These are phyloP conservation scores for Trisateles emortualis DNA, from an alignment of 2,888 invertebrate genomes.

Conservation along the genomic window DNA sequence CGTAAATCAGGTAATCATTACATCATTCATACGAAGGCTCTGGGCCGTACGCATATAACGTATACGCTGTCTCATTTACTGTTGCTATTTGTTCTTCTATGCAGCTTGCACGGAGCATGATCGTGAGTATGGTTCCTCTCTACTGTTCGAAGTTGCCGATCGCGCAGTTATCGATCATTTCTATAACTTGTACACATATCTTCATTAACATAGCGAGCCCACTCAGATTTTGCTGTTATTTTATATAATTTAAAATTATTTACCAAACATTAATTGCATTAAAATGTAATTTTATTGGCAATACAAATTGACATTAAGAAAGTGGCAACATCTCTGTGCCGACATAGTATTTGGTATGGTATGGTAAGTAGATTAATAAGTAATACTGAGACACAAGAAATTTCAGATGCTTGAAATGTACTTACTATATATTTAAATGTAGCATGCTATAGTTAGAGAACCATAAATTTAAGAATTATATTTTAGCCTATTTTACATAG, in stretches of 20 bases:
- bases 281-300: neutral
- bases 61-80: conserved; percentile 86
- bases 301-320: neutral
- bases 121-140: conserved; percentile 90
- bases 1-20: conserved; percentile 54
- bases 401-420: conserved; percentile 59
- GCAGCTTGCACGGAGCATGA: conserved; percentile 97
- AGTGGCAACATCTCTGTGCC: conserved; percentile 82
- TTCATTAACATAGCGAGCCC: conserved; percentile 35
- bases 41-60: conserved; percentile 52
- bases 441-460: conserved; percentile 32
- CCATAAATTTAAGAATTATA: neutral
- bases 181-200: conserved; percentile 40
- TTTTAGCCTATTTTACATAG: too few relatives aligned
- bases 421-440: conserved; percentile 22
- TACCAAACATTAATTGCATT: neutral
- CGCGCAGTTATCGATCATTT: conserved; percentile 44
- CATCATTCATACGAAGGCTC: conserved; percentile 65
- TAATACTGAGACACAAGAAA: conserved; percentile 50
- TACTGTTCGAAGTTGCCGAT: conserved; percentile 52
- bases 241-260: conserved; percentile 2
- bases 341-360: conserved; percentile 42
- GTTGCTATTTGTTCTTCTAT: conserved; percentile 89
- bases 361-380: conserved; percentile 57
- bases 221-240: conserved; percentile 62